Conservation (phyloP, 2,797 vertebrate genomes). For the Cyclopterus lumpus region DNA sequence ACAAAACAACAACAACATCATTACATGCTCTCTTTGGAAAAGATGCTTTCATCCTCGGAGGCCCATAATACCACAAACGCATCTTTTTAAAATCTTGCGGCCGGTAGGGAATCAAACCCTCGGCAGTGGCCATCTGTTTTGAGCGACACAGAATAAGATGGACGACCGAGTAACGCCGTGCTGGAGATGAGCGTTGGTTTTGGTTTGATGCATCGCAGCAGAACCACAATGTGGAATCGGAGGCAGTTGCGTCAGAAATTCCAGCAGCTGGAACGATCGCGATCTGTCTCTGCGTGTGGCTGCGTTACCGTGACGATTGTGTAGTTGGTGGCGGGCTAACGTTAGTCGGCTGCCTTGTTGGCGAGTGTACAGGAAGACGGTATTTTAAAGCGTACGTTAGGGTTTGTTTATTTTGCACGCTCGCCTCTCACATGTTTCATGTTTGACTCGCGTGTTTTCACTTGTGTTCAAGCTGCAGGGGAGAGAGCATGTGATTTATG, state of each 20-base stretch:
- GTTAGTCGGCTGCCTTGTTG: background rate
- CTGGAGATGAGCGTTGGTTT: constrained; percentile 48
- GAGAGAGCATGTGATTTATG: constrained; percentile 23
- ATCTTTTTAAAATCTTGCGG: constrained; percentile 21
- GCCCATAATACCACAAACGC: constrained; percentile 28
- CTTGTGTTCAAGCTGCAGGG: background rate
- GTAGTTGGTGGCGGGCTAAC: background rate
- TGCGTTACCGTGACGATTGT: background rate
- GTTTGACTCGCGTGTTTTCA: constrained; percentile 24
- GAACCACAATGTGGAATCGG: constrained; percentile 55
- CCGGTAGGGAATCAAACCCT: constrained; percentile 23
- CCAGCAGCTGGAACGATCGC: constrained; percentile 28
- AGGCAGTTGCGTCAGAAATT: constrained; percentile 39
- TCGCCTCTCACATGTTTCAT: constrained; percentile 31
- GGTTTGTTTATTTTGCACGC: constrained; percentile 1
- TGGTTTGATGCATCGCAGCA: constrained; percentile 41
- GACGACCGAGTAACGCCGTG: constrained; percentile 25
- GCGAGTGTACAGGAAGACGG: background rate
- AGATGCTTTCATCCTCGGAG: background rate
- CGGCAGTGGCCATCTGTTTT: background rate
- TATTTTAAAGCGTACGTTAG: constrained; percentile 8
- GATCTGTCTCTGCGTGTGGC: constrained; percentile 13
- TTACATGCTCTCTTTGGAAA: constrained; percentile 2
- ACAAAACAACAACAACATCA: constrained; percentile 18
- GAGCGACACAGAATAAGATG: constrained; percentile 23